Evolutionary conservation across 2,113 vertebrate genomes (phyloP).

Genomic region (Panthera tigris): DNA sequence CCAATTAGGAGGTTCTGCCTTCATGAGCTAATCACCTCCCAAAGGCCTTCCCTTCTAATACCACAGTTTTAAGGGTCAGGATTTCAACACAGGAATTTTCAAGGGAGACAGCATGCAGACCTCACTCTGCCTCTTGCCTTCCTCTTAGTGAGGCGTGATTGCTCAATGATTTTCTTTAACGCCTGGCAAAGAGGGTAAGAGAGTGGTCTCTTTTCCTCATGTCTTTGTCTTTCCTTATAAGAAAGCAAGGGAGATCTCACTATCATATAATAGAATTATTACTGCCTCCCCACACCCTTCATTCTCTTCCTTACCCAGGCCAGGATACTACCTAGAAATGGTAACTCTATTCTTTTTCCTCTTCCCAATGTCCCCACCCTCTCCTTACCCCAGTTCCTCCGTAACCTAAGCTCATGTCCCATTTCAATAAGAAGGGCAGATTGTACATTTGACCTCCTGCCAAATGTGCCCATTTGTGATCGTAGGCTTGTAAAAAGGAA

Average conservation of each 20-base stretch:
- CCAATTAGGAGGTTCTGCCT: no score
- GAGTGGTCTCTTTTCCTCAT: not conserved
- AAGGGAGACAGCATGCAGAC: not conserved
- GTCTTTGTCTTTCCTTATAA: not conserved
- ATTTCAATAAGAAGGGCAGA: not conserved
- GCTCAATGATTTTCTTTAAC: not conserved
- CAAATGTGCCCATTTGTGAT: not conserved
- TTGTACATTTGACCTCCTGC: not conserved
- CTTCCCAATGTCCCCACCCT: not conserved
- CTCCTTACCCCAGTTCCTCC: not conserved
- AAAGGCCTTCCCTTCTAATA: not conserved
- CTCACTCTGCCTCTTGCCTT: not conserved
- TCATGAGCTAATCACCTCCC: not conserved
- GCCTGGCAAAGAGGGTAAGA: not conserved
- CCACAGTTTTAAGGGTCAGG: no score
- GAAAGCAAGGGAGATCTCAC: not conserved
- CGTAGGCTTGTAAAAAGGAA: not conserved
- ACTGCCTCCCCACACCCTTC: not conserved
- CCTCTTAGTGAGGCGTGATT: not conserved
- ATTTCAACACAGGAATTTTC: not conserved
- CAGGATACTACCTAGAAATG: not conserved
- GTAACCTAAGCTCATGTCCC: not conserved
- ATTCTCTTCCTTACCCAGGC: not conserved
- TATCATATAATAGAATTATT: not conserved
- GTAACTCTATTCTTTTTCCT: not conserved